Evolutionary conservation across 2,888 invertebrate genomes (phyloP), one percentile per base, ranked within the genome.

Genomic region (Megalurothrips usitatus): DNA sequence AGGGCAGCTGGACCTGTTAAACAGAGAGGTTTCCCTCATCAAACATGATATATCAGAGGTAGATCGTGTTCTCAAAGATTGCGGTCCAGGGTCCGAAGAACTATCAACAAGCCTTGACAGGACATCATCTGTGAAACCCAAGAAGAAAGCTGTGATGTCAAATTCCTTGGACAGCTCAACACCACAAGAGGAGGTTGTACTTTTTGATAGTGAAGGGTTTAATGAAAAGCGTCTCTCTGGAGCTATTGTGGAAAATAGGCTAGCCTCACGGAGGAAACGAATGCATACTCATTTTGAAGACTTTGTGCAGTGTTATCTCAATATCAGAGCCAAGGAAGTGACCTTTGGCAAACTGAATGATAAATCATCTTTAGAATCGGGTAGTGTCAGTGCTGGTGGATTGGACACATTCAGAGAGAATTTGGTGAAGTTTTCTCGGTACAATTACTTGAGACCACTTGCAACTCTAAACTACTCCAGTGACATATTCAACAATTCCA

Each of bases 401-500:
- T 88, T 95, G 80, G 92, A 94, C 84, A 88, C 92, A 79, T 97
- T 97, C 88, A 91, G 94, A 81, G 94, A 95, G 85, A 95, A 95
- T 88, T 89, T 97, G 81, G 93, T 94, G 0, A 95, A 95, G 86
- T 95, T 96, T 87, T 95, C 95, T 0, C 89, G 93, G 79, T 96
- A 93, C 86, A 93, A 92, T 84, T 91, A 92, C 23, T 89, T 97
- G 83, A 90, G 94, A 17, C 93, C 94, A 26, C 89, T 97, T 11
- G 96, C 97, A 8, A 96, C 96, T 9, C 89, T 98, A 8, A 95
- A 95, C 84, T 97, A 97, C 87, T 95, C 96, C 83, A 94, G 93
- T 85, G 97, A 97, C 87, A 92, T 96, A 81, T 94, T 95, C 86
- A 95, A 94, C 86, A 94, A 93, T 86, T 94, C 94, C 6, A 95